Evolutionary conservation across 2,113 vertebrate species (phyloP).

Genomic region (Oxygymnocypris stewartii): DNA sequence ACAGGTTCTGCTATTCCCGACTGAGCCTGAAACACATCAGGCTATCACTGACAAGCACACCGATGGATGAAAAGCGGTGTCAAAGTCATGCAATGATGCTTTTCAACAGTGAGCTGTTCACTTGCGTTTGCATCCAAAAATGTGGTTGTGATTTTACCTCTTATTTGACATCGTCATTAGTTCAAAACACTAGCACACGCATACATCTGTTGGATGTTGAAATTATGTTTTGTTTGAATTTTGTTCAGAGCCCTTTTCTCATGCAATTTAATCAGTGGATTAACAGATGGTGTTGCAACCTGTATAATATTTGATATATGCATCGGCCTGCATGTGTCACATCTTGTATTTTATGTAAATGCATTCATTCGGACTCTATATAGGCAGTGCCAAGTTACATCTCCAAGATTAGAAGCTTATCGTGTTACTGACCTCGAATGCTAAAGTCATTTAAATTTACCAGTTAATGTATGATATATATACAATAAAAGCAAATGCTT

Average conservation of each 20-base stretch:
- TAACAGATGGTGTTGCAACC: constrained; percentile 34
- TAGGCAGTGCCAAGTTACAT: neutral
- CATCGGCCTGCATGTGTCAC: constrained; percentile 13
- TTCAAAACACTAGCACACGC: constrained; percentile 11
- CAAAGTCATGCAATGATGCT: neutral
- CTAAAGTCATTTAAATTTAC: neutral
- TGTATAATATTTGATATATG: constrained; percentile 39
- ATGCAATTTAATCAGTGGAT: constrained; percentile 40
- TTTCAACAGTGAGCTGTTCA: constrained; percentile 1
- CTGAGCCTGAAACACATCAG: constrained; percentile 27
- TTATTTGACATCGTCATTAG: constrained; percentile 21
- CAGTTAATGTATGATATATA: neutral
- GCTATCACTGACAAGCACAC: constrained; percentile 24
- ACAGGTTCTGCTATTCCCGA: constrained; percentile 28
- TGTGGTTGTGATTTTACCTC: constrained; percentile 7
- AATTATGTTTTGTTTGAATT: constrained; percentile 45
- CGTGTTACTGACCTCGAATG: constrained; percentile 2
- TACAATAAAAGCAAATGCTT: neutral
- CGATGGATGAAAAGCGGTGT: constrained; percentile 11
- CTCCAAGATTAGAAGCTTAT: constrained; percentile 1
- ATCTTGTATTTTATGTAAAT: constrained; percentile 30
- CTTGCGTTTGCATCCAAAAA: neutral
- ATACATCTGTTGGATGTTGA: constrained; percentile 31
- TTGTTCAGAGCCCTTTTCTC: constrained; percentile 14
- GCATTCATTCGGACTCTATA: constrained; percentile 35